Conservation (phyloP, 1,140 invertebrate species). For the Himalopsyche phryganea region DNA sequence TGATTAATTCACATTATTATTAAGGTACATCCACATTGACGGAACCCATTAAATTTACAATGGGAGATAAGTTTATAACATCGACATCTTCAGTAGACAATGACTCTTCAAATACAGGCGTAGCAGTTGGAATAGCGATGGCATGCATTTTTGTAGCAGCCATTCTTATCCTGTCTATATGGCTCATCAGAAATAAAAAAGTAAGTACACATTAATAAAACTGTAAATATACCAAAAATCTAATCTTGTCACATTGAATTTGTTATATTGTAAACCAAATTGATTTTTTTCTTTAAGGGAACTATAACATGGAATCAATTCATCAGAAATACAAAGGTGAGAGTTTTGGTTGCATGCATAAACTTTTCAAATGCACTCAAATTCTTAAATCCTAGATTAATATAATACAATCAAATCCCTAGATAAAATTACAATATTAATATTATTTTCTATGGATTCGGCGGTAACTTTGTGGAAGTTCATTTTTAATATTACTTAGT, state of each 20-base stretch:
- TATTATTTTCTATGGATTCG: no score
- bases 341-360: background rate
- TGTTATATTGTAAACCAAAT: background rate
- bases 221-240: background rate
- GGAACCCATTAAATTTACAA: slow-evolving; percentile 67
- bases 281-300: slow-evolving; percentile 1
- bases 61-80: slow-evolving; percentile 67
- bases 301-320: slow-evolving; percentile 11
- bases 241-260: no score
- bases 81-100: slow-evolving; percentile 58
- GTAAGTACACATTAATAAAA: slow-evolving; percentile 34
- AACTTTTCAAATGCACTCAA: no score
- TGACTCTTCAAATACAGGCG: slow-evolving; percentile 50
- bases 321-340: slow-evolving; percentile 16
- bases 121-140: slow-evolving; percentile 64
- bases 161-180: slow-evolving; percentile 59
- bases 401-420: no score
- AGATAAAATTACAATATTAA: no score
- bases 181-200: slow-evolving; percentile 64
- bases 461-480: no score
- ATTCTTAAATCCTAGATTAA: no score
- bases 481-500: no score
- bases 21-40: slow-evolving; percentile 70
- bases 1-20: no score
- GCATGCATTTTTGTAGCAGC: slow-evolving; percentile 63